A percentile compares a stretch with the other conserved stretches of the same genome.
Conservation (phyloP, 1,140 invertebrate species). For the Anoplophora glabripennis region DNA sequence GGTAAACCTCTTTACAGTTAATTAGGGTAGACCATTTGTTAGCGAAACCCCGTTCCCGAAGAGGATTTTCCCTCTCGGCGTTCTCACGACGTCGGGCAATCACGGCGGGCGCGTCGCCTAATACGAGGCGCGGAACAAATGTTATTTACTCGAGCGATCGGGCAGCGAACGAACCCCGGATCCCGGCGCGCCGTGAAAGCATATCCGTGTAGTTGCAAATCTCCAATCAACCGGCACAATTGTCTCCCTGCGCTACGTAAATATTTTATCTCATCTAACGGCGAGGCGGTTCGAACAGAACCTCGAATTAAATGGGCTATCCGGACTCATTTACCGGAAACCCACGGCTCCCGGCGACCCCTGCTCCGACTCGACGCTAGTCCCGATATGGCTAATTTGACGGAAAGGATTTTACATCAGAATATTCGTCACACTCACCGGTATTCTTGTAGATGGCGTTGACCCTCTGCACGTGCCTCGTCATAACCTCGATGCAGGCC, state of each 20-base stretch:
- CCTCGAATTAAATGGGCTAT: too few relatives aligned
- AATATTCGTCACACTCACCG: conserved; percentile 60
- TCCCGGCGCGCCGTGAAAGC: conserved; percentile 14
- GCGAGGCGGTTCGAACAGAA: background rate
- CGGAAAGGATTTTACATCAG: background rate
- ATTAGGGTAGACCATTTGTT: too few relatives aligned
- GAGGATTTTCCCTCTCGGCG: too few relatives aligned
- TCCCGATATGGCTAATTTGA: too few relatives aligned
- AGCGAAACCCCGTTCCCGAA: too few relatives aligned
- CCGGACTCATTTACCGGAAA: too few relatives aligned
- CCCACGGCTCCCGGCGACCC: too few relatives aligned
- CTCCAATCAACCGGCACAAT: conserved; percentile 16
- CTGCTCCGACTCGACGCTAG: too few relatives aligned
- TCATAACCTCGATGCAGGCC: conserved; percentile 93
- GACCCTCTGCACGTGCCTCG: conserved; percentile 88
- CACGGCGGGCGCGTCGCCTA: too few relatives aligned
- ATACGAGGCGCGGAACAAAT: conserved; percentile 12
- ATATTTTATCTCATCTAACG: conserved; percentile 18
- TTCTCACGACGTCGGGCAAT: too few relatives aligned
- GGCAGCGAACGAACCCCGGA: conserved; percentile 7
- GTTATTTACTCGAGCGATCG: conserved; percentile 11
- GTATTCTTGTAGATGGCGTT: conserved; percentile 89
- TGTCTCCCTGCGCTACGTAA: conserved; percentile 13
- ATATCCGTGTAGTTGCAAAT: conserved; percentile 14
- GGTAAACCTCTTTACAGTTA: too few relatives aligned